A percentile compares a stretch with the other conserved stretches of the same genome.
phyloP scores from a whole-genome alignment of 2,113 vertebrate genomes.

The Semnopithecus entellus region DNA sequence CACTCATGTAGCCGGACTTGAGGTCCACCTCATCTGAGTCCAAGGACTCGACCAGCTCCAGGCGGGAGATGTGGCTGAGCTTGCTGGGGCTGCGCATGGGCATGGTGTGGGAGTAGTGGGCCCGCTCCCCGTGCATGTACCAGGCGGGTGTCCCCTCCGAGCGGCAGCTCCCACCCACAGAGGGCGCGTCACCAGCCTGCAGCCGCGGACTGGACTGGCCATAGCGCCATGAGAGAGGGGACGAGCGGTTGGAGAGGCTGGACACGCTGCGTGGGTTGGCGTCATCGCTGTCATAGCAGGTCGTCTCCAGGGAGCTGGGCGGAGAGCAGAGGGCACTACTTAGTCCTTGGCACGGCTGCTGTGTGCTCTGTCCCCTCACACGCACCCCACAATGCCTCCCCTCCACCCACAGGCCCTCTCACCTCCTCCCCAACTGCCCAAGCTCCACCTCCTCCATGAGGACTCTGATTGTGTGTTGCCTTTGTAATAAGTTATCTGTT shows the following conservation, averaged over 20 bases:
- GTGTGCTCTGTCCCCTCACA: neutral
- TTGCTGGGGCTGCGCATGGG: constrained; percentile 92
- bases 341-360: neutral
- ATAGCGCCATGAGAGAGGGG: constrained; percentile 95
- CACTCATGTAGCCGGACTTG: constrained; percentile 94
- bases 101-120: constrained; percentile 94
- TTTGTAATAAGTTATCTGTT: neutral
- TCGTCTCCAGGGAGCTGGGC: constrained; percentile 90
- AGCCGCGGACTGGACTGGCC: constrained; percentile 95
- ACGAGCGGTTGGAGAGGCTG: constrained; percentile 95
- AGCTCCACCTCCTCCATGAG: neutral
- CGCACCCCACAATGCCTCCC: neutral
- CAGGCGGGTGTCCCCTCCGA: constrained; percentile 84
- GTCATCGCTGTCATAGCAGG: constrained; percentile 95
- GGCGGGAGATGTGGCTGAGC: constrained; percentile 91
- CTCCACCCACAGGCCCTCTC: neutral
- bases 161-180: constrained; percentile 90
- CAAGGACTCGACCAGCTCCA: constrained; percentile 92
- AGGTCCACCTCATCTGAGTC: constrained; percentile 88
- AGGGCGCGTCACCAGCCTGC: constrained; percentile 95
- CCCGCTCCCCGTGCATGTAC: constrained; percentile 86
- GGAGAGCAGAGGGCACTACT: constrained; percentile 22
- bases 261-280: constrained; percentile 93
- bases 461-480: accelerated
- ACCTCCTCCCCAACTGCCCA: neutral